Percentiles rank a stretch among this genome's conserved stretches.
phyloP scores from a whole-genome alignment of 2,888 invertebrate genomes.

The Amaurobius ferox region DNA sequence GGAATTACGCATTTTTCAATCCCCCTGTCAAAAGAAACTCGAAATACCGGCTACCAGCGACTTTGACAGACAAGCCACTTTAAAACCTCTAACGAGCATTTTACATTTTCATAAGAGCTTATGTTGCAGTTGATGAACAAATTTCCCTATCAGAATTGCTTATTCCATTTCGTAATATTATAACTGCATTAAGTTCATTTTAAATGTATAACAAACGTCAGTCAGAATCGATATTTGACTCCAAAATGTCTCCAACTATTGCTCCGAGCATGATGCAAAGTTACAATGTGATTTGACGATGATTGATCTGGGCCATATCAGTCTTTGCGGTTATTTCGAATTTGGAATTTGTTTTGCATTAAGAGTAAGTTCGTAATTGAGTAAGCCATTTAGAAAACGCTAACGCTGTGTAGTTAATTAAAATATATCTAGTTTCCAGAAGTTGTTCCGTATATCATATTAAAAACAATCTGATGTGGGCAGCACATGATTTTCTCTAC shows the following conservation, averaged over 20 bases:
- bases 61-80: not conserved
- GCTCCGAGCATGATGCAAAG: not conserved
- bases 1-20: too few species aligned
- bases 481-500: too few species aligned
- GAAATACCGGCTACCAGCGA: too few species aligned
- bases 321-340: too few species aligned
- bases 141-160: not conserved
- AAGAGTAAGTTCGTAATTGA: too few species aligned
- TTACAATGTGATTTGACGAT: not conserved
- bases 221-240: not conserved
- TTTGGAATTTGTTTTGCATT: too few species aligned
- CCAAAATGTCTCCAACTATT: not conserved
- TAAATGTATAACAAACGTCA: not conserved
- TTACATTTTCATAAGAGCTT: not conserved
- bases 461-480: too few species aligned
- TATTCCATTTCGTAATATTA: not conserved
- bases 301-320: not conserved
- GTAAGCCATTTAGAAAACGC: too few species aligned
- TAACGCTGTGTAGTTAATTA: too few species aligned
- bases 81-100: not conserved
- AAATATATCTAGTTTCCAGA: too few species aligned
- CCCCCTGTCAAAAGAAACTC: too few species aligned
- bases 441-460: too few species aligned
- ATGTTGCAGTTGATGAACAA: not conserved
- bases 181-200: not conserved